Percentiles rank a stretch among this genome's conserved stretches.
Conservation (phyloP, 2,888 invertebrate genomes). For the Lochmaea capreae region DNA sequence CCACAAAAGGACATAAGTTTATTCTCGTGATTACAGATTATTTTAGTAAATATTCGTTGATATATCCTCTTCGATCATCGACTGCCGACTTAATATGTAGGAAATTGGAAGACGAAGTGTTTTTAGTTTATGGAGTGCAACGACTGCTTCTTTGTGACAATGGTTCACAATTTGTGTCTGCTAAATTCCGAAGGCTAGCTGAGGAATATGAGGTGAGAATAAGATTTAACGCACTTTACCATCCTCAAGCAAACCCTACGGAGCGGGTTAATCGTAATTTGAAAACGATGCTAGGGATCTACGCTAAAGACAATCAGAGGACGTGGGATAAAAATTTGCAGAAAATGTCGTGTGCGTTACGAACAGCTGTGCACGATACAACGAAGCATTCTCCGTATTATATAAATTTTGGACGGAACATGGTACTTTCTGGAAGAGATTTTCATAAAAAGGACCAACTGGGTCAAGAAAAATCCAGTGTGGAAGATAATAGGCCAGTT, state of each 20-base stretch:
- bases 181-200: too few species aligned
- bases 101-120: constrained; percentile 36
- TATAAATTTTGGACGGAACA: constrained; percentile 30
- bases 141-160: too few species aligned
- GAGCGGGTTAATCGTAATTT: too few species aligned
- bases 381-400: constrained; percentile 18
- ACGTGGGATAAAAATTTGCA: constrained; percentile 31
- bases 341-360: constrained; percentile 24
- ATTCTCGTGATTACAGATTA: too few species aligned
- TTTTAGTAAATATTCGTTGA: background rate
- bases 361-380: constrained; percentile 18
- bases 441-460: background rate
- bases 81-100: constrained; percentile 22
- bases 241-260: too few species aligned
- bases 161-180: too few species aligned
- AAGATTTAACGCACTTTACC: too few species aligned
- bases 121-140: constrained; percentile 41
- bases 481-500: too few species aligned
- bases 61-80: constrained; percentile 35
- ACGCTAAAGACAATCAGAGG: constrained; percentile 35
- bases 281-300: background rate
- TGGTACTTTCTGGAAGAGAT: constrained; percentile 9
- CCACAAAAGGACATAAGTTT: too few species aligned
- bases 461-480: background rate
- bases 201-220: too few species aligned